Percentiles rank a stretch among this genome's conserved stretches.
Conservation (phyloP, 2,888 invertebrate genomes). For the Cistogaster globosa region DNA sequence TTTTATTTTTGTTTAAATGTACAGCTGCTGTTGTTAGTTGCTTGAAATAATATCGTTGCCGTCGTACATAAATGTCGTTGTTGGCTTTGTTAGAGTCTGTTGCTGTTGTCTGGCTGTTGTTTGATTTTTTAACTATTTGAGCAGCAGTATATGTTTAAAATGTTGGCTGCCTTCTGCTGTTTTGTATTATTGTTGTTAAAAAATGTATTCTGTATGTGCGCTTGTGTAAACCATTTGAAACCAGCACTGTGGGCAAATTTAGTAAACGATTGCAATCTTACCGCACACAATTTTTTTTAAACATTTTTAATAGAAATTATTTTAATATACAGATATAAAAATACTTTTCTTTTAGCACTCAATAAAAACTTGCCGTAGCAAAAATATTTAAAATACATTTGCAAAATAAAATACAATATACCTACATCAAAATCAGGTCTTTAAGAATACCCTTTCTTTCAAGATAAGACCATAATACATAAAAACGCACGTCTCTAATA, state of each 20-base stretch:
- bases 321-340: too few species aligned
- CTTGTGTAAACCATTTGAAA: slow-evolving; percentile 36
- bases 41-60: slow-evolving; percentile 50
- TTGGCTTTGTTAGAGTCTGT: slow-evolving; percentile 52
- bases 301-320: too few species aligned
- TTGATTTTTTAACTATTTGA: slow-evolving; percentile 52
- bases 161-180: slow-evolving; percentile 63
- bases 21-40: slow-evolving; percentile 69
- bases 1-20: slow-evolving; percentile 42
- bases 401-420: too few species aligned
- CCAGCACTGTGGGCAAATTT: neutral
- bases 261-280: neutral
- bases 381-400: too few species aligned
- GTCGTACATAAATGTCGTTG: slow-evolving; percentile 28
- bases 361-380: too few species aligned
- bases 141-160: slow-evolving; percentile 47
- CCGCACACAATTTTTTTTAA: too few species aligned
- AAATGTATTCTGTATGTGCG: slow-evolving; percentile 50
- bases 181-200: too few species aligned
- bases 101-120: slow-evolving; percentile 61
- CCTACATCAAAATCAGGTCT: too few species aligned
- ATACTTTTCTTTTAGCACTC: too few species aligned
- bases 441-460: too few species aligned
- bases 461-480: too few species aligned
- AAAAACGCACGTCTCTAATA: too few species aligned